phyloP scores from a whole-genome alignment of 1,140 invertebrate species.

The Lycorma delicatula region DNA sequence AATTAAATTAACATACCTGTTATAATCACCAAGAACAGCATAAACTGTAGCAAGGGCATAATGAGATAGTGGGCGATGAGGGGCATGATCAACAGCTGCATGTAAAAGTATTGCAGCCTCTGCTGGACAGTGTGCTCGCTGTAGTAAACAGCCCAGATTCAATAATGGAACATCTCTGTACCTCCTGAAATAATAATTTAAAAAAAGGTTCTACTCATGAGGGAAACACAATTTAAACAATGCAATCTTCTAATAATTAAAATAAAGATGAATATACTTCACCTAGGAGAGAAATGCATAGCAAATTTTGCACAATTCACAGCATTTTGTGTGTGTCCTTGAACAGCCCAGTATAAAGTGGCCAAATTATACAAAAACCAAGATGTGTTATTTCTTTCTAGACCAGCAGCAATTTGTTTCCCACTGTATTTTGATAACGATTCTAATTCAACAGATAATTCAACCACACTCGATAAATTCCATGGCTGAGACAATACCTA shows the following conservation, averaged over 20 bases:
- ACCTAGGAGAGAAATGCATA: constrained; percentile 69
- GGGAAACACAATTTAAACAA: too few relatives aligned
- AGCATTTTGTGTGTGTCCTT: constrained; percentile 66
- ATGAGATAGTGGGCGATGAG: constrained; percentile 59
- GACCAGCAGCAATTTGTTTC: constrained; percentile 51
- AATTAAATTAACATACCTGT: too few relatives aligned
- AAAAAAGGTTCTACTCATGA: too few relatives aligned
- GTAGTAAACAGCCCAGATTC: constrained; percentile 73
- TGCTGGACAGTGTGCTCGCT: constrained; percentile 57
- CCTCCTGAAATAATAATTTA: constrained; percentile 42
- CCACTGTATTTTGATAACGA: constrained; percentile 46
- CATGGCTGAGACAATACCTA: constrained; percentile 53
- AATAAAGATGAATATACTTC: too few relatives aligned
- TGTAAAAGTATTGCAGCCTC: constrained; percentile 73
- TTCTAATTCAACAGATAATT: constrained; percentile 51
- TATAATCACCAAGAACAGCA: constrained; percentile 55
- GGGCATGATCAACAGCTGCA: constrained; percentile 69
- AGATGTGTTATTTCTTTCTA: constrained; percentile 61
- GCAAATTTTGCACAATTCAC: constrained; percentile 73
- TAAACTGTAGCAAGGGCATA: constrained; percentile 72
- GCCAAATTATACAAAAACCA: constrained; percentile 81
- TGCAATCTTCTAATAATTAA: too few relatives aligned
- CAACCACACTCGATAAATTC: constrained; percentile 57
- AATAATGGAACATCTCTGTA: constrained; percentile 71
- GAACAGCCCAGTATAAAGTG: constrained; percentile 75